phyloP scores from a whole-genome alignment of 2,888 invertebrate genomes.

The Synanthedon myopaeformis region DNA sequence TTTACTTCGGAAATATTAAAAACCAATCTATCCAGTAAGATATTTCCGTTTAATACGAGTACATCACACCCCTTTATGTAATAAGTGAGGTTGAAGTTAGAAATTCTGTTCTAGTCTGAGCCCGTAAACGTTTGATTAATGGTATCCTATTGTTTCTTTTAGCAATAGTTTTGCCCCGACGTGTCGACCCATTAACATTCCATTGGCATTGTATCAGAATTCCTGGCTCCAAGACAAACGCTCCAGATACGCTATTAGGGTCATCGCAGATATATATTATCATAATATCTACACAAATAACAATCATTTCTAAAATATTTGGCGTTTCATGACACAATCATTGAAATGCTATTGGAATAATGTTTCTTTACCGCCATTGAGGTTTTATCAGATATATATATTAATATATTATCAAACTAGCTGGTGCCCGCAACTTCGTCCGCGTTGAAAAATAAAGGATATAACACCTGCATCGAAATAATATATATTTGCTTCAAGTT shows the following conservation, averaged over 20 bases:
- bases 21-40: not conserved
- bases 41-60: not conserved
- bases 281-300: not conserved
- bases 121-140: not conserved
- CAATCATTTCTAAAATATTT: not conserved
- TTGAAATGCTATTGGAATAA: too few relatives aligned
- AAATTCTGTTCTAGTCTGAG: not conserved
- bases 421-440: too few relatives aligned
- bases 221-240: constrained; percentile 20
- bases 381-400: too few relatives aligned
- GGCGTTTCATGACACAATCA: not conserved
- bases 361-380: too few relatives aligned
- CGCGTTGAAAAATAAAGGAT: too few relatives aligned
- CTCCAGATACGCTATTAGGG: constrained; percentile 23
- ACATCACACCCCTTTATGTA: not conserved
- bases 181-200: constrained; percentile 28
- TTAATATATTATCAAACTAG: too few relatives aligned
- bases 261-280: constrained; percentile 14
- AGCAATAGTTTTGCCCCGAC: constrained; percentile 16
- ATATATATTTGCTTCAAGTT: too few relatives aligned
- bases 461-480: too few relatives aligned
- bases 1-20: too few relatives aligned
- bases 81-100: not conserved
- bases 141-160: constrained; percentile 13
- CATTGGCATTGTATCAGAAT: constrained; percentile 19